phyloP scores from a whole-genome alignment of 2,888 invertebrate species.

The Cactoblastis cactorum region DNA sequence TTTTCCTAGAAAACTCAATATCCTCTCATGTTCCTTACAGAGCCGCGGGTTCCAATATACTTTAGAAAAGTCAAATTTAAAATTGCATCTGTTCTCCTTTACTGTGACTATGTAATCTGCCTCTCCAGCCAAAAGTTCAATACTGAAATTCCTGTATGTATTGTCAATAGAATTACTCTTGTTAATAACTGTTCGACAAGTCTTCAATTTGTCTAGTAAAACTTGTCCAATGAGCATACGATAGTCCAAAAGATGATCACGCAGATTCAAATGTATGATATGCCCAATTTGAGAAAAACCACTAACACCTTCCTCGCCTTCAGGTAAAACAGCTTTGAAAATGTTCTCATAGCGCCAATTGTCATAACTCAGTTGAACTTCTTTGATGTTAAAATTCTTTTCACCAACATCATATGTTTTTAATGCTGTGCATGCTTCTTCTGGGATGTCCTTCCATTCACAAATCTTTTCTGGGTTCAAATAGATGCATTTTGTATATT shows the following conservation, averaged over 20 bases:
- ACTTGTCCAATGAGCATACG: slow-evolving; percentile 92
- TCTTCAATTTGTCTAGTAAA: slow-evolving; percentile 87
- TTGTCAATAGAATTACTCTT: slow-evolving; percentile 93
- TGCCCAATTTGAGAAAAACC: slow-evolving; percentile 96
- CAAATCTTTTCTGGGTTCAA: slow-evolving; percentile 85
- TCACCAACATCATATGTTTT: slow-evolving; percentile 64
- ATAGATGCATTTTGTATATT: slow-evolving; percentile 72
- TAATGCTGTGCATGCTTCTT: slow-evolving; percentile 66
- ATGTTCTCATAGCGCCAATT: slow-evolving; percentile 90
- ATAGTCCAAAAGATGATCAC: slow-evolving; percentile 89
- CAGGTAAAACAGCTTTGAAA: slow-evolving; percentile 91
- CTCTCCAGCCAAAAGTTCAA: slow-evolving; percentile 94
- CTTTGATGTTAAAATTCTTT: slow-evolving; percentile 64
- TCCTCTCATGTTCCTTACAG: slow-evolving; percentile 92
- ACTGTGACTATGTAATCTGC: slow-evolving; percentile 86
- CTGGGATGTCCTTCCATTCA: slow-evolving; percentile 77
- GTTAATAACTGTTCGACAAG: slow-evolving; percentile 92
- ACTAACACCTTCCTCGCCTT: slow-evolving; percentile 85
- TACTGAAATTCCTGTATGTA: slow-evolving; percentile 92
- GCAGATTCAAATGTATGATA: slow-evolving; percentile 95
- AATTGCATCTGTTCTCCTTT: slow-evolving; percentile 90
- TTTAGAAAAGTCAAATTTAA: slow-evolving; percentile 95
- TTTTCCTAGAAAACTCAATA: slow-evolving; percentile 82
- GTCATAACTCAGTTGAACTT: slow-evolving; percentile 84
- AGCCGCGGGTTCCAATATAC: slow-evolving; percentile 99